Conservation (phyloP, 2,797 vertebrate species). For the Erpetoichthys calabaricus region DNA sequence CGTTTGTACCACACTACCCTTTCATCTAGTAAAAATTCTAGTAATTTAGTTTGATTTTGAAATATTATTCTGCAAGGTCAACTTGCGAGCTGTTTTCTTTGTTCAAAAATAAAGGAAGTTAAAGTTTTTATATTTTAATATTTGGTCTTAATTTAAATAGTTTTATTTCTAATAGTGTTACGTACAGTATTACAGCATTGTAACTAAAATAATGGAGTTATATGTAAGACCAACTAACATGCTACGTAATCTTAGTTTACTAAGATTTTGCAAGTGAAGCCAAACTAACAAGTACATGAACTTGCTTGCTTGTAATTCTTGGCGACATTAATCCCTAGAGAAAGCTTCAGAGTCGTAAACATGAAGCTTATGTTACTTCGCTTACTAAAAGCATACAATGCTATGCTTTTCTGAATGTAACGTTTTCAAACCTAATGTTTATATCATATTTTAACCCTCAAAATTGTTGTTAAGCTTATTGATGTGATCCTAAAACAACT, state of each 20-base stretch:
- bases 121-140: no score
- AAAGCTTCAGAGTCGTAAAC: slow-evolving; percentile 17
- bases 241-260: no score
- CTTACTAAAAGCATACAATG: slow-evolving; percentile 11
- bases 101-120: no score
- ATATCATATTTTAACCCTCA: slow-evolving; percentile 7
- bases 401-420: slow-evolving; percentile 39
- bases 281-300: slow-evolving; percentile 3
- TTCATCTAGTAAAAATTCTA: no score
- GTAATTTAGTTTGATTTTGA: no score
- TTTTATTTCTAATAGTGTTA: no score
- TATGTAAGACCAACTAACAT: slow-evolving; percentile 3
- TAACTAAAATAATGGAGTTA: slow-evolving; percentile 1
- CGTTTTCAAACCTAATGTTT: slow-evolving; percentile 18
- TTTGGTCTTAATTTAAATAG: no score
- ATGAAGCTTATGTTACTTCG: not conserved
- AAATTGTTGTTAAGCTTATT: slow-evolving; percentile 8
- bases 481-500: slow-evolving; percentile 40
- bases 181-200: not conserved
- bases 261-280: no score
- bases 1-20: no score
- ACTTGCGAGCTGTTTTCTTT: no score
- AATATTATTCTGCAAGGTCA: no score
- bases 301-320: slow-evolving; percentile 30
- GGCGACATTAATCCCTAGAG: slow-evolving; percentile 35